Evolutionary conservation across 2,888 invertebrate species (phyloP), one percentile per base, ranked within the genome.

Genomic region (Idaea biselata): DNA sequence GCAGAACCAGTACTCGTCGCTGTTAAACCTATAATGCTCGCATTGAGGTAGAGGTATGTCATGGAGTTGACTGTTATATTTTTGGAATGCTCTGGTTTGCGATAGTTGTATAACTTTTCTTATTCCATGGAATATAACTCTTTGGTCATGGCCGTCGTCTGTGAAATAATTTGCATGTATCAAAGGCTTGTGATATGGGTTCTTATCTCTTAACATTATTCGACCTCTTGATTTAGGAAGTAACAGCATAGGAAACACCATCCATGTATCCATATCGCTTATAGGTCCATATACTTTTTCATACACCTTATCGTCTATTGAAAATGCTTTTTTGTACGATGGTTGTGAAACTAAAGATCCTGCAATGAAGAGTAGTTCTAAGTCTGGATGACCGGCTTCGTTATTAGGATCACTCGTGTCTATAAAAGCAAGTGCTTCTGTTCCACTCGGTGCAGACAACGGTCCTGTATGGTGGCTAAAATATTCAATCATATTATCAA

Each of bases 1-100:
- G 68, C 97, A 97, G 54, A 92, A 93, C 95, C 96, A 95, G 77
- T 96, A 97, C 6, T 92, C 93, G 74, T 96, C 95, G 0, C 94
- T 93, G 53, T 88, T 84, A 70, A 94, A 94, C 58, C 79, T 82
- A 58, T 91, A 82, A 14, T 91, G 79, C 18, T 89, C 87, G 75
- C 95, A 95, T 11, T 93, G 94, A 0, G 94, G 94, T 62, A 94
- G 87, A 0, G 89, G 86, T 16, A 93, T 84, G 33, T 87, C 86
- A 69, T 94, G 94, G 32, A 94, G 78, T 64, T 86, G 88, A 6
- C 93, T 91, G 1, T 94, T 93, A 67, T 92, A 90, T 68, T 86
- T 78, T 66, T 87, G 86, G 82, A 95, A 93, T 1, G 93, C 89
- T 57, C 84, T 81, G 0, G 94, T 94, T 56, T 91, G 82, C 6